These are phyloP conservation scores for Microcebus tavaratra DNA, from an alignment of 2,113 vertebrate species.

Conservation along the genomic window DNA sequence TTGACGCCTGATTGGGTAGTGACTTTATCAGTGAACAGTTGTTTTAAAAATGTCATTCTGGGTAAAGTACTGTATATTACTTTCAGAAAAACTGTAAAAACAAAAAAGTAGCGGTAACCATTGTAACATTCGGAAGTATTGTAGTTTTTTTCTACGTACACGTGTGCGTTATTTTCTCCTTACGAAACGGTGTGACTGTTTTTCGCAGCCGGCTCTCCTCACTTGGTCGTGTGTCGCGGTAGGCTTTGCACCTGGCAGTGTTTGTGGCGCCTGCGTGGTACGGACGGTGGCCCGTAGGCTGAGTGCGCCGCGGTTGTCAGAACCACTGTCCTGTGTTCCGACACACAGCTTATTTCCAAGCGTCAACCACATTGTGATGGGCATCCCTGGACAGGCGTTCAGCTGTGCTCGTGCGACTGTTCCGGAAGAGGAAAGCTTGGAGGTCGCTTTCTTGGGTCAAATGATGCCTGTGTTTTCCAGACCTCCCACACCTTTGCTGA, in stretches of 20 bases:
- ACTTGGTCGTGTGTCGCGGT: not conserved
- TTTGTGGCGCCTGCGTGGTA: not conserved
- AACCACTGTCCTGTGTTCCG: not conserved
- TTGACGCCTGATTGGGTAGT: not conserved
- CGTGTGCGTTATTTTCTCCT: not conserved
- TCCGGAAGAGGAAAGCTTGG: not conserved
- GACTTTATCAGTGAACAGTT: not conserved
- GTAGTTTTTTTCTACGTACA: not conserved
- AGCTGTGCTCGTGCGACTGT: not conserved
- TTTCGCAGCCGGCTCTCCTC: not conserved
- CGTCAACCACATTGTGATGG: not conserved
- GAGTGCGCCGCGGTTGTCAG: too few species aligned
- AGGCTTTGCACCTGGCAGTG: not conserved
- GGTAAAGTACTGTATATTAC: not conserved
- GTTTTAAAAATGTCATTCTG: not conserved
- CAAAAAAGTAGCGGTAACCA: not conserved
- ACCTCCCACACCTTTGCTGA: not conserved
- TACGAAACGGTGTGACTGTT: not conserved
- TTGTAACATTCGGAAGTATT: not conserved
- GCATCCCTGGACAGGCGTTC: not conserved
- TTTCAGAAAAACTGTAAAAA: not conserved
- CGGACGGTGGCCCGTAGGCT: not conserved
- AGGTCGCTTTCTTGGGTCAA: not conserved
- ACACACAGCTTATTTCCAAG: not conserved
- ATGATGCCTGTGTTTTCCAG: not conserved